These are phyloP conservation scores for Lucilia cuprina DNA, from an alignment of 1,140 invertebrate genomes.

Conservation along the genomic window DNA sequence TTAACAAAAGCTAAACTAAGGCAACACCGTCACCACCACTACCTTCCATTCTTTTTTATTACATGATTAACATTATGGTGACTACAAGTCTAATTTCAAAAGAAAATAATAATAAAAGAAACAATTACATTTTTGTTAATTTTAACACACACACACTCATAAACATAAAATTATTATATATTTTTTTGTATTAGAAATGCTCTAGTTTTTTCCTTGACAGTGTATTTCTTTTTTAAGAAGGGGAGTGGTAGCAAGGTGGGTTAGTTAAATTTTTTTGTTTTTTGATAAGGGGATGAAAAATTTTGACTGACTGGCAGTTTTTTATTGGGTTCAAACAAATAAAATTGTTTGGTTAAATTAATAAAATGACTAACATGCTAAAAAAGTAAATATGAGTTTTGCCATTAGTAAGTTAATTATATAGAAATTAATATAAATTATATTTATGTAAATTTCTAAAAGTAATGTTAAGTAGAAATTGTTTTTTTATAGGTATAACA, in stretches of 20 bases:
- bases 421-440: no score
- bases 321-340: not conserved
- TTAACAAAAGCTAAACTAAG: no score
- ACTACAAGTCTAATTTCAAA: not conserved
- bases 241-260: not conserved
- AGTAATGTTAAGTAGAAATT: no score
- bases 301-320: not conserved
- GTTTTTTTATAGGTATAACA: no score
- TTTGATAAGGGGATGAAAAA: not conserved
- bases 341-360: slow-evolving; percentile 14
- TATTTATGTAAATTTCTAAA: no score
- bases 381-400: not conserved
- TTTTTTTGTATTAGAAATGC: not conserved
- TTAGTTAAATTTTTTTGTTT: not conserved
- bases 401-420: not conserved
- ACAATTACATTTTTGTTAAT: not conserved
- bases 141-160: not conserved
- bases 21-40: not conserved
- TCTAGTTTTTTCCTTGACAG: not conserved
- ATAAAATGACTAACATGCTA: not conserved
- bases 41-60: not conserved
- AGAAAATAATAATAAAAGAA: not conserved
- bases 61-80: not conserved
- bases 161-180: not conserved
- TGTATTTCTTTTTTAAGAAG: not conserved